Evolutionary conservation across 2,113 vertebrate genomes (phyloP).

Genomic region (Psittacara wagleri): DNA sequence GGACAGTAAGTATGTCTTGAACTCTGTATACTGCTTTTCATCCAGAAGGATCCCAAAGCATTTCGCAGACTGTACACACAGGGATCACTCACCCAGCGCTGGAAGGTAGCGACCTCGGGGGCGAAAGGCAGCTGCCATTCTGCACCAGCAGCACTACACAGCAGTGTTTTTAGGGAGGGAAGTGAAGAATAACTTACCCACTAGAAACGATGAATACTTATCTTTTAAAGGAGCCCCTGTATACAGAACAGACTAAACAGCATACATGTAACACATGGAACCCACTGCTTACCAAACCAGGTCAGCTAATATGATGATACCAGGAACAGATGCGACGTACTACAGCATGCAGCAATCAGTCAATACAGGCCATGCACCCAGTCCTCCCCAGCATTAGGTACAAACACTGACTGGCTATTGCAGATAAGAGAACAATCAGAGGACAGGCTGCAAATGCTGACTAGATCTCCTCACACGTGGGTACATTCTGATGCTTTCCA

Average conservation of each 20-base stretch:
- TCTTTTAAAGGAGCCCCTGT: conserved; percentile 3
- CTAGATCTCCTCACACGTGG: background rate
- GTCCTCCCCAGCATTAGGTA: background rate
- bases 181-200: conserved; percentile 61
- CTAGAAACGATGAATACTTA: conserved; percentile 26
- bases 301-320: accelerated
- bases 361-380: accelerated
- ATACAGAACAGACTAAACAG: background rate
- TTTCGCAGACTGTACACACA: background rate
- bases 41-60: conserved; percentile 22
- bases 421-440: background rate
- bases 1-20: background rate
- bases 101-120: conserved; percentile 44
- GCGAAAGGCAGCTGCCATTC: conserved; percentile 60
- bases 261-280: background rate
- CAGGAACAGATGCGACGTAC: accelerated
- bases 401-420: background rate
- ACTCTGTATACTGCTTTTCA: background rate
- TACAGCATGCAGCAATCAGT: background rate
- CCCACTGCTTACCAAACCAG: background rate
- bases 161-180: conserved; percentile 37
- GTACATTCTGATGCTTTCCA: background rate
- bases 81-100: conserved; percentile 59
- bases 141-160: conserved; percentile 55
- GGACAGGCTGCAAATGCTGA: accelerated